Percentiles rank a stretch among this genome's conserved stretches.
phyloP scores from a whole-genome alignment of 2,113 vertebrate species.

The Gambusia affinis region DNA sequence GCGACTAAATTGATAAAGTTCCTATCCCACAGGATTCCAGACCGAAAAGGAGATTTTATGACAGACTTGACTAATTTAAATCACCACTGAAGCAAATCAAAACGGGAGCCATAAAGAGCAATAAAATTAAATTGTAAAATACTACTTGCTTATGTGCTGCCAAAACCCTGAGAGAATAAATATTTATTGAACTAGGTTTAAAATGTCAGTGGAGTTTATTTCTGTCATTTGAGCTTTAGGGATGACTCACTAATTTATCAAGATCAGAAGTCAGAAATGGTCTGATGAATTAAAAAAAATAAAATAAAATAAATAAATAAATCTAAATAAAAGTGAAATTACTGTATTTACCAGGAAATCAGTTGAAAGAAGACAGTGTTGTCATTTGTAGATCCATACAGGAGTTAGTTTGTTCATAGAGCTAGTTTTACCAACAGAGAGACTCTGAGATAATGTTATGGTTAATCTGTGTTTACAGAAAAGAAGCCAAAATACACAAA shows the following conservation, averaged over 20 bases:
- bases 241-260: neutral
- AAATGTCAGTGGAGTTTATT: neutral
- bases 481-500: neutral
- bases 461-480: neutral
- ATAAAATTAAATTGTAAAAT: neutral
- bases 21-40: neutral
- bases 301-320: fast-evolving
- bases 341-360: neutral
- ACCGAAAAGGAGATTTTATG: neutral
- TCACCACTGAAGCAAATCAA: too few relatives aligned
- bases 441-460: neutral
- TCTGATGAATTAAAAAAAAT: too few relatives aligned
- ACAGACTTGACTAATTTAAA: too few relatives aligned
- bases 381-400: neutral
- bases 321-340: neutral
- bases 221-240: neutral
- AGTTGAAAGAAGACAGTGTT: neutral
- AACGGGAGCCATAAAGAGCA: too few relatives aligned
- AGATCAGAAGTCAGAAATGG: neutral
- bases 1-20: neutral
- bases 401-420: neutral
- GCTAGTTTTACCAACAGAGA: neutral
- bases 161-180: neutral
- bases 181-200: neutral
- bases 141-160: neutral